Base-by-base conservation (phyloP, 1,140 invertebrate species). In the Campoletis sonorensis region DNA sequence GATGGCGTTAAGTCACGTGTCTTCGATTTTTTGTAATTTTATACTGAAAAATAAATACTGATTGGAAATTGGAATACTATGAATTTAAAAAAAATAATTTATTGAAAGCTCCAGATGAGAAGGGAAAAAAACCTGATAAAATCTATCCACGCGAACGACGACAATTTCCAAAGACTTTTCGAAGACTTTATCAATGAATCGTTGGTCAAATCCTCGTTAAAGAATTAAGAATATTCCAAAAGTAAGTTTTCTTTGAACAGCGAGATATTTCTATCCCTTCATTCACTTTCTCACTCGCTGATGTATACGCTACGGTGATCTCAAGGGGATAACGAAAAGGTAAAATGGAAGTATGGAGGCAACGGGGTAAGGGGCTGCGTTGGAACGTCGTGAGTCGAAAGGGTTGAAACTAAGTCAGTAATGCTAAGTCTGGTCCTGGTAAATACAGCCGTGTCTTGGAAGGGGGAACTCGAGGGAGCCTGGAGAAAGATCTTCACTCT, bases 351-450 rank as follows among this genome's bases (percentile, higher is more conserved):
- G 61, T 61, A 0, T 18, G 30, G 54, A 26, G 45, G 2, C 13
- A 18, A 79, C 21, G 49, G 26, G 78, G 33, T 27, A 75, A 15
- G 23, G 49, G 37, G 3, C n/a, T 1, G 54, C 51, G 54, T 45
- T 54, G 27, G 23, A 64, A 81, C 61, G 73, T 81, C 82, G 61
- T 33, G 76, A 77, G 61, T 51, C 81, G 84, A 88, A 91, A 88
- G 90, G 87, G 87, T 88, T 87, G 85, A 87, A 91, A 90, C 88
- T 92, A 90, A 92, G 91, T 91, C 90, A 91, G 88, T 91, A 86
- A 91, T 88, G 86, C 88, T 84, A 78, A 78, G 76, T 78, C 76
- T 61, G 73, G 51, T 27, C 81, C 40, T 72, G 85, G 78, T 83
- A 80, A 79, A 40, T 79, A 79, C 81, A 80, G 78, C 7, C 76